phyloP scores from a whole-genome alignment of 2,888 invertebrate genomes.

The Drosophila limbata region DNA sequence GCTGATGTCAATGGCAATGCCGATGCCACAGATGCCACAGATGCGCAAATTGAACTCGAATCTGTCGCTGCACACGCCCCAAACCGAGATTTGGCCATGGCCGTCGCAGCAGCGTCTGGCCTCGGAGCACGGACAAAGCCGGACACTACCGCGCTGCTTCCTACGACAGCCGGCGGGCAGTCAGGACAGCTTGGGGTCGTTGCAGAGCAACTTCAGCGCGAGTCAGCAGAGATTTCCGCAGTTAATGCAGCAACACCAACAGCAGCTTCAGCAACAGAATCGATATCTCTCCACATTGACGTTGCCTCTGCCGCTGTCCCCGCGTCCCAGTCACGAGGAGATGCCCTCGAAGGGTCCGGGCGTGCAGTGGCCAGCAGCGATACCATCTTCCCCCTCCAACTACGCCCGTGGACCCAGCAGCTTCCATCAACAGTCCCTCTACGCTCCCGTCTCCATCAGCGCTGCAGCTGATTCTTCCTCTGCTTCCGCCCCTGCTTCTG shows the following conservation, averaged over 20 bases:
- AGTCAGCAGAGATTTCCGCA: conserved; percentile 66
- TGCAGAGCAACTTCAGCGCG: conserved; percentile 61
- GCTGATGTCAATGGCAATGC: conserved; percentile 12
- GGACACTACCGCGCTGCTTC: conserved; percentile 84
- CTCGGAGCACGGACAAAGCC: conserved; percentile 77
- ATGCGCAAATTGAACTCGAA: conserved; percentile 82
- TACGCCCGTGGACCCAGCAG: conserved; percentile 63
- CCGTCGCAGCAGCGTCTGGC: conserved; percentile 53
- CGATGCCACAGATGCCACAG: conserved; percentile 27
- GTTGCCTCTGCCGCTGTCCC: conserved; percentile 62
- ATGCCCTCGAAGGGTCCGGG: neutral
- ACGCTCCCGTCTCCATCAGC: conserved; percentile 44
- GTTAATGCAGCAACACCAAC: conserved; percentile 58
- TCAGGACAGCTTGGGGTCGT: conserved; percentile 68
- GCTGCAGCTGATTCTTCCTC: neutral
- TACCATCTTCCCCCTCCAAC: conserved; percentile 84
- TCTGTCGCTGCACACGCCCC: conserved; percentile 78
- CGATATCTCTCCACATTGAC: conserved; percentile 71
- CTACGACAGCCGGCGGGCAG: conserved; percentile 78
- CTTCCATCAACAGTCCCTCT: conserved; percentile 56
- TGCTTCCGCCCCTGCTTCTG: neutral
- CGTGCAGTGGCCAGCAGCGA: conserved; percentile 84
- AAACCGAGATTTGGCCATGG: conserved; percentile 71
- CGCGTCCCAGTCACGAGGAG: conserved; percentile 1
- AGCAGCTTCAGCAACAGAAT: conserved; percentile 64